Evolutionary conservation across 2,888 invertebrate species (phyloP), one percentile per base, ranked within the genome.

Genomic region (Phortica magna): DNA sequence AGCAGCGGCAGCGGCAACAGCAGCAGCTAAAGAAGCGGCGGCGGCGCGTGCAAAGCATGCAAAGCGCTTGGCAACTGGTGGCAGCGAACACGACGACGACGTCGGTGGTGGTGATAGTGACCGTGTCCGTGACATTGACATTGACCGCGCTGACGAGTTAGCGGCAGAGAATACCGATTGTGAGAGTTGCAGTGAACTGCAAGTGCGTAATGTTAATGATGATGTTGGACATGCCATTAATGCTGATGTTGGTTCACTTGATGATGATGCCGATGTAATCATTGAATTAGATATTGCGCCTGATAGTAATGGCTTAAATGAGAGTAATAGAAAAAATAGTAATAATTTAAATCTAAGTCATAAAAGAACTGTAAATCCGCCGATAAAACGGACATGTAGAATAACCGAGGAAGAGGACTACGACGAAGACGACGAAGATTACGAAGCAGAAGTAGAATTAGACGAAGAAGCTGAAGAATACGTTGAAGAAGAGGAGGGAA

Each of bases 191-290:
- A 85, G 84, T 73, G 88, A 87, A 22, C 68, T 84, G 64, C 82
- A 74, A 74, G 42, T 70, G 59, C 65, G 42, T 9, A n/a, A 17
- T 39, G 48, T 22, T 14, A 59, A 43, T 19, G 82, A 82, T 77
- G 80, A 84, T 68, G 77, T 48, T 22, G 65, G 14, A 31, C 39
- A 22, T 43, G 77, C 81, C 17, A 84, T 85, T 74, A 81, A 85
- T 77, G 78, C 81, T 68, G 79, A 76, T 22, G 73, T 70, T 80
- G 83, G 87, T 65, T 85, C 85, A 75, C 83, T 82, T 67, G 87
- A 87, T 73, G 88, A 88, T 76, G 88, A 88, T 76, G 87, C 84
- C 42, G 86, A 84, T 78, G 88, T 86, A 78, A 86, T 86, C 68
- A 83, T 87, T 73, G 81, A 84, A 77, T 82, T 80, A 78, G 82